Evolutionary conservation across 2,113 vertebrate species (phyloP).

Genomic region (Spea bombifrons): DNA sequence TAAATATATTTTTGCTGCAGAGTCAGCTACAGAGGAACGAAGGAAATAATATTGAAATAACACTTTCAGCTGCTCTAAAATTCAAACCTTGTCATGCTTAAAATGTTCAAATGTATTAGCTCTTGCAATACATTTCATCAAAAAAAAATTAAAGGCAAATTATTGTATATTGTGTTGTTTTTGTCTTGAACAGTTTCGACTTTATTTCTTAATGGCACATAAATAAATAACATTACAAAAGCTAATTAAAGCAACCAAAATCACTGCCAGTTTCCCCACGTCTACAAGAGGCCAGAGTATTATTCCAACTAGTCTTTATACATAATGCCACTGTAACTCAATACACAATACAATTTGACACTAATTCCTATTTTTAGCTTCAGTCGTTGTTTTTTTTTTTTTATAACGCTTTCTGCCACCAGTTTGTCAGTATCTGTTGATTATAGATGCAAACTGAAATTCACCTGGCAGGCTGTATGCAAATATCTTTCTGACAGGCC

Average conservation of each 20-base stretch:
- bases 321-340: constrained; percentile 4
- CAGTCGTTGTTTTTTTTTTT: constrained; percentile 10
- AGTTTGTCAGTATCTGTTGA: constrained; percentile 16
- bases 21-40: constrained; percentile 24
- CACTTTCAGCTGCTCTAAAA: constrained; percentile 43
- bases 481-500: constrained; percentile 23
- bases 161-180: too few relatives aligned
- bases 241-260: too few relatives aligned
- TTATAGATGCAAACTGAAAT: constrained; percentile 43
- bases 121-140: too few relatives aligned
- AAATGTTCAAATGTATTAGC: too few relatives aligned
- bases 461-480: constrained; percentile 38
- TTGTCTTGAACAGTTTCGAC: too few relatives aligned
- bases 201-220: too few relatives aligned
- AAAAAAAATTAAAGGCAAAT: too few relatives aligned
- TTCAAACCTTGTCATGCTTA: constrained; percentile 39
- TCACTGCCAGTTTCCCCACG: too few relatives aligned
- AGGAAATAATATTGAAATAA: constrained; percentile 36
- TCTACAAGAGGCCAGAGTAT: too few relatives aligned
- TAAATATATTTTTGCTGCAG: constrained; percentile 34
- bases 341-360: constrained; percentile 13
- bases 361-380: constrained; percentile 21
- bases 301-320: too few relatives aligned
- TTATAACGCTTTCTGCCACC: constrained; percentile 12
- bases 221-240: too few relatives aligned